These are phyloP conservation scores for Ectemnius cavifrons DNA, from an alignment of 2,888 invertebrate genomes.

Conservation along the genomic window DNA sequence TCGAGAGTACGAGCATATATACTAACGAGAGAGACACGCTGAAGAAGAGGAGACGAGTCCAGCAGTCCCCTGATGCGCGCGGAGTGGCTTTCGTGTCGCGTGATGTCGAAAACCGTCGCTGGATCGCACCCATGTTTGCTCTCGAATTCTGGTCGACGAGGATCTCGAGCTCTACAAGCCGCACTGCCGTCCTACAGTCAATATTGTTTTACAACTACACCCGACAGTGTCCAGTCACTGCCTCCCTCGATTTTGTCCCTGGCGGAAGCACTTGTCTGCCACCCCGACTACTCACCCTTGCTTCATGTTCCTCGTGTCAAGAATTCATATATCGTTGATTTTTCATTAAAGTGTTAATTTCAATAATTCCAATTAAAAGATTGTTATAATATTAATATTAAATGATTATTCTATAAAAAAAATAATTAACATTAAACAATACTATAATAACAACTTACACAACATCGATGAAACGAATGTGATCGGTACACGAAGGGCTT, in stretches of 20 bases:
- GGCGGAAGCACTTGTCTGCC: neutral
- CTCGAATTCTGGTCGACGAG: conserved; percentile 57
- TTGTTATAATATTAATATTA: no score
- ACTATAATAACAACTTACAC: no score
- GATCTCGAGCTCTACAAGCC: conserved; percentile 50
- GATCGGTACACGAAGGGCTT: conserved; percentile 12
- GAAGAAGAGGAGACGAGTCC: conserved; percentile 10
- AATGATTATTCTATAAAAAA: no score
- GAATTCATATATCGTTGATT: no score
- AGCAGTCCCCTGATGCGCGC: conserved; percentile 40
- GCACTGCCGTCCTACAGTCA: conserved; percentile 39
- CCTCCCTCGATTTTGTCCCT: neutral
- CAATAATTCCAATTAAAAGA: no score
- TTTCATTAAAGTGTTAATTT: no score
- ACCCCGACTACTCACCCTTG: neutral
- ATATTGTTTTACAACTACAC: conserved; percentile 55
- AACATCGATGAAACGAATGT: no score
- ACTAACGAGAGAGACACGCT: conserved; percentile 41
- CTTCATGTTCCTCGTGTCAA: no score
- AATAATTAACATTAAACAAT: no score
- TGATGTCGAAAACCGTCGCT: conserved; percentile 59
- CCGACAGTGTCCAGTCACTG: conserved; percentile 14
- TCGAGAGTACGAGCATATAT: conserved; percentile 59
- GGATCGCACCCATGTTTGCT: conserved; percentile 67
- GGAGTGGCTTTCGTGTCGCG: conserved; percentile 59